Conservation (phyloP, 2,888 invertebrate genomes). For the Agonopterix arenella region DNA sequence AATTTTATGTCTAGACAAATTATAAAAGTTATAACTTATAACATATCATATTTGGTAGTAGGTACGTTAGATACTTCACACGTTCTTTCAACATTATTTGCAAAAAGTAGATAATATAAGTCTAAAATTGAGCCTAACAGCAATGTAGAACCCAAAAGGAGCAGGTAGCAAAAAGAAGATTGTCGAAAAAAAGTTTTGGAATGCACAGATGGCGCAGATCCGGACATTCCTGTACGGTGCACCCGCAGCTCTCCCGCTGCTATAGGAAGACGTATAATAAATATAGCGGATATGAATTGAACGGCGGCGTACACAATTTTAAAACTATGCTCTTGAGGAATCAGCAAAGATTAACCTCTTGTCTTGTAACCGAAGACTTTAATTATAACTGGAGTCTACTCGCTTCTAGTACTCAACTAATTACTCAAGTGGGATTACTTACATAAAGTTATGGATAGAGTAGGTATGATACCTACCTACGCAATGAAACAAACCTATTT, state of each 20-base stretch:
- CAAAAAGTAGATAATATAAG: neutral
- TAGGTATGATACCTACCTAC: neutral
- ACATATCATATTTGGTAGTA: no score
- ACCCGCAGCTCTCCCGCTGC: slow-evolving; percentile 14
- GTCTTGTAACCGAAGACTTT: neutral
- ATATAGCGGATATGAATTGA: slow-evolving; percentile 14
- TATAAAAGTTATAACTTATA: no score
- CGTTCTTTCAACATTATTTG: no score
- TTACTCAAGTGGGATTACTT: no score
- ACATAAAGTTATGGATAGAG: no score
- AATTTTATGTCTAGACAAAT: no score
- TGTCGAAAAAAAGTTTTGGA: slow-evolving; percentile 49
- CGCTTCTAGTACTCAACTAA: no score
- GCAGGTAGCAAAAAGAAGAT: slow-evolving; percentile 67
- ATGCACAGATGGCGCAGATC: slow-evolving; percentile 71
- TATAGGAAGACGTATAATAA: slow-evolving; percentile 26
- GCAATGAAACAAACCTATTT: no score
- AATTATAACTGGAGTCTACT: neutral
- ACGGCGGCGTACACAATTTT: slow-evolving; percentile 4
- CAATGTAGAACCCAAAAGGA: slow-evolving; percentile 47
- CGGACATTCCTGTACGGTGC: slow-evolving; percentile 50
- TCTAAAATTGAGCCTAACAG: slow-evolving; percentile 11
- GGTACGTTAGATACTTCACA: no score
- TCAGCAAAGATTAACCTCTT: neutral
- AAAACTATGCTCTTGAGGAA: neutral